phyloP scores from a whole-genome alignment of 2,797 vertebrate genomes.

The Uromys caudimaculatus region DNA sequence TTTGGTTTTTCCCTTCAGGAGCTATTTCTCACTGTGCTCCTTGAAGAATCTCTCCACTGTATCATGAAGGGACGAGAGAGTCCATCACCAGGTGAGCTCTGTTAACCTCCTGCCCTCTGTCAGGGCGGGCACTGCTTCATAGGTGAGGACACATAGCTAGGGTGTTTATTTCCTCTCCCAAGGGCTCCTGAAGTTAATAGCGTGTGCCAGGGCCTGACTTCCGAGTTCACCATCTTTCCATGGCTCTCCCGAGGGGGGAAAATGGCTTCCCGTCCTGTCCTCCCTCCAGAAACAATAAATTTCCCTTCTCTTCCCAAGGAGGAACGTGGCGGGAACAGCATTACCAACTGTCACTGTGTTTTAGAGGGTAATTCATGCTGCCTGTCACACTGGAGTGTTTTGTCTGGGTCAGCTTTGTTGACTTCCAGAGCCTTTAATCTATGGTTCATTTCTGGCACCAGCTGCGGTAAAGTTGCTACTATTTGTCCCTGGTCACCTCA shows the following conservation, averaged over 20 bases:
- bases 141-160: background rate
- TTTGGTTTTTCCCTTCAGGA: background rate
- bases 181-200: background rate
- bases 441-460: background rate
- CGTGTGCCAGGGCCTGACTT: background rate
- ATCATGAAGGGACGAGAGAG: background rate
- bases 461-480: background rate
- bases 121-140: background rate
- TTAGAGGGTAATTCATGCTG: background rate
- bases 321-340: background rate
- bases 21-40: background rate
- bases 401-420: background rate
- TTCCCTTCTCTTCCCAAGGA: background rate
- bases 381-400: background rate
- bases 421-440: background rate
- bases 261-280: background rate
- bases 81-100: background rate
- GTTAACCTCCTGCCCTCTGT: background rate
- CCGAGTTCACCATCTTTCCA: slow-evolving; percentile 15
- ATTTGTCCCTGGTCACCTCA: background rate
- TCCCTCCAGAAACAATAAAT: background rate
- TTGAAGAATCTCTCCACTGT: background rate
- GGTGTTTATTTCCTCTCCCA: background rate
- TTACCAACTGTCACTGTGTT: background rate
- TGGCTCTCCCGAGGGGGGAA: background rate